Percentiles rank a stretch among this genome's conserved stretches.
Evolutionary conservation across 35 echinoderm and acorn worm species (phyloP).

Genomic region (Chiridota heheva): DNA sequence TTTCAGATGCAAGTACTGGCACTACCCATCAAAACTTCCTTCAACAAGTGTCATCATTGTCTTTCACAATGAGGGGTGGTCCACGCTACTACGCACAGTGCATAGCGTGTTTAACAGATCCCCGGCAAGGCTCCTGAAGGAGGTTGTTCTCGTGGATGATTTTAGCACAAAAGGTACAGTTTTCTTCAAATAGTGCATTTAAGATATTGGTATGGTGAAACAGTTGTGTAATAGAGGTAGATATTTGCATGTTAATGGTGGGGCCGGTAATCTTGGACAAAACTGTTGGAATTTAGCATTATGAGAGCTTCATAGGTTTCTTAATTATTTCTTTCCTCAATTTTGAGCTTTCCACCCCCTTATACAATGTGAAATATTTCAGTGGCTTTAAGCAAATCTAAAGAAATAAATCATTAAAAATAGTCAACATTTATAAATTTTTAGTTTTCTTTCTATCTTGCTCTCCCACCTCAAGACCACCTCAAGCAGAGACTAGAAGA

Average conservation of each 20-base stretch:
- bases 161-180: constrained; percentile 85
- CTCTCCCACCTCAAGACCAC: constrained; percentile 55
- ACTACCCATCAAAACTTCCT: constrained; percentile 83
- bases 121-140: constrained; percentile 68
- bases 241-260: no score
- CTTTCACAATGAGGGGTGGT: constrained; percentile 98
- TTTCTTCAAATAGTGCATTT: neutral
- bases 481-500: constrained; percentile 78
- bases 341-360: no score
- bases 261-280: no score
- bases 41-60: constrained; percentile 90
- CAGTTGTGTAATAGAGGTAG: no score
- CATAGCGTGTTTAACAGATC: constrained; percentile 92
- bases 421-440: neutral
- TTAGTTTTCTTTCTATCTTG: no score
- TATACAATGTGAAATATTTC: no score
- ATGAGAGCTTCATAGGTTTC: no score
- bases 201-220: no score
- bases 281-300: no score
- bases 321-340: no score
- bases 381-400: no score
- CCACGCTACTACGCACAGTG: constrained; percentile 88
- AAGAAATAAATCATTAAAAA: no score
- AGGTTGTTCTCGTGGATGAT: constrained; percentile 88
- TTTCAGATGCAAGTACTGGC: constrained; percentile 86